A percentile compares a stretch with the other conserved stretches of the same genome.
phyloP scores from a whole-genome alignment of 2,888 invertebrate species.

The Cephalotes varians region DNA sequence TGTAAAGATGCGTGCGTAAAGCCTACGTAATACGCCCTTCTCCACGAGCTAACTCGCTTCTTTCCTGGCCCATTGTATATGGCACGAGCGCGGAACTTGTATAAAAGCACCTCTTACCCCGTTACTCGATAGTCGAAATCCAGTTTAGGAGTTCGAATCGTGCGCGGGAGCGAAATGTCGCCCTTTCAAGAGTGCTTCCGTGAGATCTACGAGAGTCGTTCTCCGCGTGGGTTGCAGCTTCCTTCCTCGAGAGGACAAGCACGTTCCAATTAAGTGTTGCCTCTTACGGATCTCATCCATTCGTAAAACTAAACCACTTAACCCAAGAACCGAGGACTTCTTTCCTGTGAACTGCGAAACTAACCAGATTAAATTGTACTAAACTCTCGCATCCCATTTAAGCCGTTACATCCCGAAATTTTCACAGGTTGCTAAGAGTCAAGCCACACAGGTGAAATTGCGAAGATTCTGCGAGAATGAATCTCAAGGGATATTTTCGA shows the following conservation, averaged over 20 bases:
- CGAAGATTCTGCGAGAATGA: not conserved
- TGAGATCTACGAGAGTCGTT: conserved; percentile 60
- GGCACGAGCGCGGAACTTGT: conserved; percentile 33
- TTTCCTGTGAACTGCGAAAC: conserved; percentile 61
- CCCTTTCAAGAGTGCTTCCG: conserved; percentile 52
- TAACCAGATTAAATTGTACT: conserved; percentile 72
- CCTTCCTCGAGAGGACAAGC: conserved; percentile 66
- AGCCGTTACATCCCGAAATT: conserved; percentile 47
- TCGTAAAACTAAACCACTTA: conserved; percentile 76
- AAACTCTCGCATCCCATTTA: conserved; percentile 60
- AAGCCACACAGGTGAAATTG: not conserved
- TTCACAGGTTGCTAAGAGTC: conserved; percentile 30
- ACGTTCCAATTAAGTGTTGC: conserved; percentile 75
- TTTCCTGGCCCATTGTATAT: conserved; percentile 16
- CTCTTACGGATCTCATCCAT: conserved; percentile 71
- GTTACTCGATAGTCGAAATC: conserved; percentile 64
- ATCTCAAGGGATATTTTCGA: not conserved
- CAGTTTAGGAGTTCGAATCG: conserved; percentile 61
- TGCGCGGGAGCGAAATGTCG: conserved; percentile 53
- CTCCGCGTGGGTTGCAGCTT: conserved; percentile 52
- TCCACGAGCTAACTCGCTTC: conserved; percentile 15
- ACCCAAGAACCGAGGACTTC: conserved; percentile 53
- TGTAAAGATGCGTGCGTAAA: conserved; percentile 28
- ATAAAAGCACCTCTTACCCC: conserved; percentile 58
- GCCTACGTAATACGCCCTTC: not conserved